Conservation (phyloP, 64 coral and sea anemone species). For the Montipora capricornis region DNA sequence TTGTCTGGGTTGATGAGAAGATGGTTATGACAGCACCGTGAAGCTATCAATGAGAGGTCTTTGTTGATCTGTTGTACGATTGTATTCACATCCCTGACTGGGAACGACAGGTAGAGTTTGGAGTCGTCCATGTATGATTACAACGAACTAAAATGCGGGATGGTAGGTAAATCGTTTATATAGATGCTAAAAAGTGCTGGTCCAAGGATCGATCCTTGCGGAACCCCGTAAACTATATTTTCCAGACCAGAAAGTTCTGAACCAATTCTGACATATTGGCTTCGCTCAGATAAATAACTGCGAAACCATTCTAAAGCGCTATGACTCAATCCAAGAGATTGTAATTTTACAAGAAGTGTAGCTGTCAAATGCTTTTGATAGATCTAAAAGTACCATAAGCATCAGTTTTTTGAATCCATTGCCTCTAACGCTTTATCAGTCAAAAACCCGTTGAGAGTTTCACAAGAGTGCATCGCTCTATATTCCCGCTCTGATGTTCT, state of each 20-base stretch:
- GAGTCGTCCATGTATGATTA: conserved; percentile 45
- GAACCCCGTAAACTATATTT: conserved; percentile 46
- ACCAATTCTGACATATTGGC: conserved; percentile 69
- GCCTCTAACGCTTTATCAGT: conserved; percentile 66
- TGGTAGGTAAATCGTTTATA: conserved; percentile 31
- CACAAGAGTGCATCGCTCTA: conserved; percentile 50
- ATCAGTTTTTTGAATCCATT: conserved; percentile 73
- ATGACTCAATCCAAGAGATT: conserved; percentile 33
- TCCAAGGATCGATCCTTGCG: conserved; percentile 47
- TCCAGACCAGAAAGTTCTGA: conserved; percentile 17
- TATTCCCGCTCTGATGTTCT: conserved; percentile 63
- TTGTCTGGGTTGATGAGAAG: too few relatives aligned
- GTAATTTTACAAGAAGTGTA: conserved; percentile 47
- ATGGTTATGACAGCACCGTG: conserved; percentile 58
- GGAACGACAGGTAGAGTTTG: conserved; percentile 50
- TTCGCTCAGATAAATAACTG: conserved; percentile 55
- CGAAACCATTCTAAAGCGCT: conserved; percentile 16
- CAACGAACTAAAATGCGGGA: conserved; percentile 17
- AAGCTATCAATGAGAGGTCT: conserved; percentile 58
- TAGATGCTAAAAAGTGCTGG: conserved; percentile 59
- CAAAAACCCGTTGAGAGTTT: conserved; percentile 61
- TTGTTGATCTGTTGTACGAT: conserved; percentile 15
- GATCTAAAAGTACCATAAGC: conserved; percentile 57
- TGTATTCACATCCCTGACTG: conserved; percentile 13
- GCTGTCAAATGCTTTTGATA: conserved; percentile 79